Percentiles rank a stretch among this genome's conserved stretches.
phyloP scores from a whole-genome alignment of 1,140 invertebrate genomes.

The Drosophila murphyi region DNA sequence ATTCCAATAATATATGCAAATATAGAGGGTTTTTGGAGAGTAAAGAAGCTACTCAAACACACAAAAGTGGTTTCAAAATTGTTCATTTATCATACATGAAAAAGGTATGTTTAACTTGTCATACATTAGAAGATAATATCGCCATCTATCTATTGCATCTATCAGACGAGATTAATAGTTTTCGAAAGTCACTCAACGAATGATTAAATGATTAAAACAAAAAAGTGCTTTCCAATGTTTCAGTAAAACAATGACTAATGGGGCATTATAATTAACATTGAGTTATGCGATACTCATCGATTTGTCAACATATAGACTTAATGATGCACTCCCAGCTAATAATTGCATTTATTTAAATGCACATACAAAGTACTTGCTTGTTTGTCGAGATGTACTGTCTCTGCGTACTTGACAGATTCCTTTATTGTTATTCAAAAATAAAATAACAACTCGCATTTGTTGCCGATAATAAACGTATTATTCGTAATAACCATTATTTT shows the following conservation, averaged over 20 bases:
- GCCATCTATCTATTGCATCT: too few species aligned
- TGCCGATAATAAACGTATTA: background rate
- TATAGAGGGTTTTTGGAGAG: too few species aligned
- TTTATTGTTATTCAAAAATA: background rate
- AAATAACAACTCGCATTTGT: background rate
- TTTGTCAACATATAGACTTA: background rate
- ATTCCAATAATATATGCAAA: too few species aligned
- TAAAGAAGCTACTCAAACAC: too few species aligned
- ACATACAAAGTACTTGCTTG: background rate
- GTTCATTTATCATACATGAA: too few species aligned
- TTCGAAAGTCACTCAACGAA: too few species aligned
- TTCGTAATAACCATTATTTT: background rate
- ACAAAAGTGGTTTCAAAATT: too few species aligned
- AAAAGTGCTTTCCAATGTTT: too few species aligned
- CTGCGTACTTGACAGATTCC: background rate
- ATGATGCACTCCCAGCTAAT: background rate
- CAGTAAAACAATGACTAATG: background rate
- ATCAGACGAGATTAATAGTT: too few species aligned
- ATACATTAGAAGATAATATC: too few species aligned
- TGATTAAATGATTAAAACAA: too few species aligned
- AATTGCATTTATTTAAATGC: background rate
- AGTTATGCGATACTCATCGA: background rate
- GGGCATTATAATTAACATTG: background rate
- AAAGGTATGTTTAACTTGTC: too few species aligned
- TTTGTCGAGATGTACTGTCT: background rate